Base-by-base conservation (phyloP, 2,888 invertebrate genomes). In the Baccha elongata region DNA sequence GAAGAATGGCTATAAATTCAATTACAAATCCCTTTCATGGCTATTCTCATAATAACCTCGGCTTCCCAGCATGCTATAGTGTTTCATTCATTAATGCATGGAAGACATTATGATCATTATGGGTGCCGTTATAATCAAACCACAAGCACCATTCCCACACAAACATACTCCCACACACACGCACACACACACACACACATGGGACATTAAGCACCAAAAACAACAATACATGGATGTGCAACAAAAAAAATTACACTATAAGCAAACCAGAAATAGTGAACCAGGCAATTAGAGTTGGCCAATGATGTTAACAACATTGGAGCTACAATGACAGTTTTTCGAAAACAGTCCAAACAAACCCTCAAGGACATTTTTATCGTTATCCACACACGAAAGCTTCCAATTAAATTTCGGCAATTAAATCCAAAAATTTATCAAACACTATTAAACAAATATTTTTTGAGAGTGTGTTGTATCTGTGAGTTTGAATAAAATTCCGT, bases 361-460 rank as follows among this genome's bases (percentile, higher is more conserved):
- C 58, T 37, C 10, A 58, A 62, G 60, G 50, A 72, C 52, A 10
- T 50, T 50, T 32, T 26, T 50, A 26, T 26, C 26, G 15, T 26
- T 10, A 26, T 26, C 26, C 26, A 26, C 26, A 2, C 37, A 44
- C 40, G 65, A 58, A 64, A 32, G 46, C 72, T 10, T 67, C 65
- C 67, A 78, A 78, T 72, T 78, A 72, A 78, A 67, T 78, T 78
- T 67, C 44, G 11, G 37, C 44, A 37, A 72, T 78, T 78, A 78
- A 72, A 72, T 65, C 60, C 44, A 65, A 78, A 78, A 78, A 72
- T 78, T 46, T 71, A 50, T 53, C 58, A 78, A 67, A 52, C 17
- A 52, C 17, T 52, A 32, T 52, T 52, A 7, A 26, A 32, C 1
- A 3, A 10, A 15, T 15, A 15, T 29, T 29, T 17, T 11, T 0